A percentile compares a stretch with the other conserved stretches of the same genome.
Evolutionary conservation across 2,797 vertebrate genomes (phyloP).

Genomic region (Austrolebias charrua): DNA sequence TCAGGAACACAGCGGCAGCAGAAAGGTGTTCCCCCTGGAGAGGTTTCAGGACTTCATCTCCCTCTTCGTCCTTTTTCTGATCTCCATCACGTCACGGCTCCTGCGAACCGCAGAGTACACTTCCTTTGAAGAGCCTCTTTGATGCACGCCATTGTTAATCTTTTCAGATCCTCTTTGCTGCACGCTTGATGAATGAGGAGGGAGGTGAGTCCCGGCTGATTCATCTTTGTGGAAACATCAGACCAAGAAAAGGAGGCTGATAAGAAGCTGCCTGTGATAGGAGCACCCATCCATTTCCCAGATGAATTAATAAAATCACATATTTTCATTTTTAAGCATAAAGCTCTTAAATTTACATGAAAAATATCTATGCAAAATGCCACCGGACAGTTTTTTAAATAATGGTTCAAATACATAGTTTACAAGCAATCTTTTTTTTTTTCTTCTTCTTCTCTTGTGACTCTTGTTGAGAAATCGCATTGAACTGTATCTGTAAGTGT

Average conservation of each 20-base stretch:
- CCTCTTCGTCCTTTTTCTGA: constrained; percentile 60
- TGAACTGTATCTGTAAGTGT: no score
- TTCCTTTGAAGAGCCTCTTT: constrained; percentile 69
- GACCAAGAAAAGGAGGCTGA: constrained; percentile 41
- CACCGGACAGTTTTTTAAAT: constrained; percentile 1
- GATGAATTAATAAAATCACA: constrained; percentile 20
- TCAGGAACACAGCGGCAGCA: constrained; percentile 45
- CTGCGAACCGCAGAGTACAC: constrained; percentile 52
- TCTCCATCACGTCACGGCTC: constrained; percentile 49
- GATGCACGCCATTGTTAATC: constrained; percentile 66
- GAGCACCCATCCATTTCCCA: constrained; percentile 36
- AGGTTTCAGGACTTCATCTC: constrained; percentile 58
- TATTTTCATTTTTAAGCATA: constrained; percentile 1
- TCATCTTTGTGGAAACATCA: constrained; percentile 60
- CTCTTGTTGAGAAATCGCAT: no score
- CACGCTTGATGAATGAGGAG: constrained; percentile 65
- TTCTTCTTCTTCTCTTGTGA: no score
- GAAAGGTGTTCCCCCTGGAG: constrained; percentile 65
- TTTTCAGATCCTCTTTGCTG: constrained; percentile 64
- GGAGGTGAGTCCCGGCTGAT: constrained; percentile 47
- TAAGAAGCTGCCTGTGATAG: constrained; percentile 34
- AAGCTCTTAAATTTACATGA: not conserved
- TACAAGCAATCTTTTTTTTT: no score
- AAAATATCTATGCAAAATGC: not conserved
- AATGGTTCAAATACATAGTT: no score